Conservation (phyloP, 2,113 vertebrate genomes). For the Camelus bactrianus region DNA sequence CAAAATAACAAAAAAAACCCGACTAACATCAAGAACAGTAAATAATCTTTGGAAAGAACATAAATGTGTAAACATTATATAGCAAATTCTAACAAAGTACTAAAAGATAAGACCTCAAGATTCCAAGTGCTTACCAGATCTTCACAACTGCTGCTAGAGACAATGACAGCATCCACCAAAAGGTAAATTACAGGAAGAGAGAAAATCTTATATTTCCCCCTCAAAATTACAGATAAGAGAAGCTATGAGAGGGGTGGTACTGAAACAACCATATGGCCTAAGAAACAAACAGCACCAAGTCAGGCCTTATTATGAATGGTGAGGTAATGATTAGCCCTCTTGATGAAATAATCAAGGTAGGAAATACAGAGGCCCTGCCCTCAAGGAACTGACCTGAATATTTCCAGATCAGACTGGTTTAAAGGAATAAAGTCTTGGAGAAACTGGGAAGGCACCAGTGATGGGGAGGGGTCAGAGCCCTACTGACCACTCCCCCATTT, state of each 20-base stretch:
- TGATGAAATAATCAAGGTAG: conserved; percentile 58
- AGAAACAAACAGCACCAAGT: conserved; percentile 27
- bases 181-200: conserved; percentile 23
- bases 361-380: conserved; percentile 46
- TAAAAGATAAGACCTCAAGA: conserved; percentile 16
- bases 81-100: conserved; percentile 56
- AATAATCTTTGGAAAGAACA: conserved; percentile 39
- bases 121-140: neutral
- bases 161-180: conserved; percentile 28
- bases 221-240: conserved; percentile 32
- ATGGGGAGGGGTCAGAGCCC: neutral
- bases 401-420: conserved; percentile 42
- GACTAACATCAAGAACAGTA: conserved; percentile 1
- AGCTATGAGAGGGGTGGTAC: neutral
- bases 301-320: conserved; percentile 35
- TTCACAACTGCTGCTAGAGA: conserved; percentile 52
- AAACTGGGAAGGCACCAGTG: neutral
- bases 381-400: conserved; percentile 66
- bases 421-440: conserved; percentile 42
- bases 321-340: conserved; percentile 59
- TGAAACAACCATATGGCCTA: conserved; percentile 22
- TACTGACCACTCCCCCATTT: neutral
- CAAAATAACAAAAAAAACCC: neutral
- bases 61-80: conserved; percentile 11
- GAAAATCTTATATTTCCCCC: conserved; percentile 15